phyloP scores from a whole-genome alignment of 2,113 vertebrate species.

The Larimichthys polyactis region DNA sequence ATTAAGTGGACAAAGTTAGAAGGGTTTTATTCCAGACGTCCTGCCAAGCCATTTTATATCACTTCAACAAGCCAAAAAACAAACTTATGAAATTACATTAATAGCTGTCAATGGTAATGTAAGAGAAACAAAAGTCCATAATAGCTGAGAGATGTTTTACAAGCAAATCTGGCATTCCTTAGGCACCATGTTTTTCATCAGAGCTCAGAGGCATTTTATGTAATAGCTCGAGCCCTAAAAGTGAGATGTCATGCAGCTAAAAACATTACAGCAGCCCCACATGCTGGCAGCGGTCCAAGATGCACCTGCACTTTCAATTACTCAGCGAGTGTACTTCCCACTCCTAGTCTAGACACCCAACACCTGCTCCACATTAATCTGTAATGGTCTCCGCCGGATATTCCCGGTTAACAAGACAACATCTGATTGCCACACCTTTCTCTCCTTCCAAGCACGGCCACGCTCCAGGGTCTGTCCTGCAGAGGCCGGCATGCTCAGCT shows the following conservation, averaged over 20 bases:
- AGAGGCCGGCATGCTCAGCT: slow-evolving; percentile 17
- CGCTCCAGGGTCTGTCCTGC: background rate
- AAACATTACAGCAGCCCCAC: slow-evolving; percentile 66
- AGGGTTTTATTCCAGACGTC: slow-evolving; percentile 65
- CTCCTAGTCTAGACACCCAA: slow-evolving; percentile 74
- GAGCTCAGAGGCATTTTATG: slow-evolving; percentile 55
- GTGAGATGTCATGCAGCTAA: slow-evolving; percentile 68
- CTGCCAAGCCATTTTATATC: slow-evolving; percentile 77
- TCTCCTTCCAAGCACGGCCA: slow-evolving; percentile 23
- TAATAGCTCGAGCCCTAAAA: slow-evolving; percentile 65
- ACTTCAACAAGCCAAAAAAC: slow-evolving; percentile 67
- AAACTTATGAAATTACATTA: slow-evolving; percentile 73
- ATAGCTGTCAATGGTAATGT: slow-evolving; percentile 59
- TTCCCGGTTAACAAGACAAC: slow-evolving; percentile 71
- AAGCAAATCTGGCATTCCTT: slow-evolving; percentile 64
- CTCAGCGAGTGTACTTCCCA: slow-evolving; percentile 59
- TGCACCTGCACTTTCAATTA: slow-evolving; percentile 82
- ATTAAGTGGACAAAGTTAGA: slow-evolving; percentile 77
- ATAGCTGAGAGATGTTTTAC: slow-evolving; percentile 66
- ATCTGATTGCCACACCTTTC: slow-evolving; percentile 72
- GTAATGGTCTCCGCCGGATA: slow-evolving; percentile 63
- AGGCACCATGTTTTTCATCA: slow-evolving; percentile 56
- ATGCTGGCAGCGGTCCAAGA: slow-evolving; percentile 72
- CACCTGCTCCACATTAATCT: slow-evolving; percentile 81
- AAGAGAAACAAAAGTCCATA: slow-evolving; percentile 65